phyloP scores from a whole-genome alignment of 1,140 invertebrate genomes.

The Phortica variegata region DNA sequence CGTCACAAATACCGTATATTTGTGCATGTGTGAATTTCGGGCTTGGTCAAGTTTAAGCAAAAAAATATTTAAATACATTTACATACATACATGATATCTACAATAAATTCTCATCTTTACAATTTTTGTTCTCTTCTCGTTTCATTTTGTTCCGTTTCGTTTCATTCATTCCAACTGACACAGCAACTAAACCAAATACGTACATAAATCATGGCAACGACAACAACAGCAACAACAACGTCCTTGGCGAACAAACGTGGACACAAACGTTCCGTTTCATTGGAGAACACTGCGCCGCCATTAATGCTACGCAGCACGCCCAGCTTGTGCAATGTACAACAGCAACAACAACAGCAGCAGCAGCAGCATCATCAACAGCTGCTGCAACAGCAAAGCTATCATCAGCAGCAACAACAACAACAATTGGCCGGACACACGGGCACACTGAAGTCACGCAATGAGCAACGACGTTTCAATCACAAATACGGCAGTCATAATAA shows the following conservation, averaged over 20 bases:
- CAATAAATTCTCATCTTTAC: no score
- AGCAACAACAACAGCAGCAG: conserved; percentile 27
- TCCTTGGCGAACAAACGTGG: conserved; percentile 35
- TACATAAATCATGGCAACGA: not conserved
- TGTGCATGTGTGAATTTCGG: not conserved
- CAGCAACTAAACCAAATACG: not conserved
- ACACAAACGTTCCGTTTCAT: conserved; percentile 47
- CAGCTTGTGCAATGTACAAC: conserved; percentile 21
- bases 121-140: no score
- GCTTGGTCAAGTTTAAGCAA: conserved; percentile 6
- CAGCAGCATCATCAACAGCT: conserved; percentile 17
- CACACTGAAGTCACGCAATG: conserved; percentile 51
- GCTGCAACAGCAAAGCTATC: conserved; percentile 5
- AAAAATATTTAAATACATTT: no score
- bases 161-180: no score
- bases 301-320: conserved; percentile 30
- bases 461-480: conserved; percentile 45
- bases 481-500: conserved; percentile 55
- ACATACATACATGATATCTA: no score
- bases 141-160: no score
- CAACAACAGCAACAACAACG: conserved; percentile 9
- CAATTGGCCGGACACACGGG: conserved; percentile 32
- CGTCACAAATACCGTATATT: not conserved
- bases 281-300: conserved; percentile 41
- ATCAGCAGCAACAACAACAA: not conserved